These are phyloP conservation scores for Eriocheir sinensis DNA, from an alignment of 1,140 invertebrate species.

Conservation along the genomic window DNA sequence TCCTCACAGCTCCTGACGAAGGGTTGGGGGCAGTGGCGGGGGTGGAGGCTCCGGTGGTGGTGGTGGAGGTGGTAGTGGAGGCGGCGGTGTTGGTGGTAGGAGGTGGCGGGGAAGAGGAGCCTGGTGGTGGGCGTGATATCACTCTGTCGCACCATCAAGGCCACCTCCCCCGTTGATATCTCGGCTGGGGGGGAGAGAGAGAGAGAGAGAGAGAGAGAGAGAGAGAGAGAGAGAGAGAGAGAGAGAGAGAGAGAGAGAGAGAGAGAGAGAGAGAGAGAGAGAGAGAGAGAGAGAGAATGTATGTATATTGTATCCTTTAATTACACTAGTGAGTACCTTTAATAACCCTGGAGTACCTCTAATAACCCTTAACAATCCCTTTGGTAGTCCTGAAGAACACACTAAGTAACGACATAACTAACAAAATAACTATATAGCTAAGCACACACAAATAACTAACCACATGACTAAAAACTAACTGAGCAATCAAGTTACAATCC, in stretches of 20 bases:
- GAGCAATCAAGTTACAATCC: too few relatives aligned
- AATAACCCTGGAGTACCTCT: too few relatives aligned
- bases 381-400: too few relatives aligned
- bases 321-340: too few relatives aligned
- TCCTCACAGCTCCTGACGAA: background rate
- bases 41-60: background rate
- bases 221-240: background rate
- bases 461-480: too few relatives aligned
- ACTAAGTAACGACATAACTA: too few relatives aligned
- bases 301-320: too few relatives aligned
- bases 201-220: background rate
- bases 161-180: background rate
- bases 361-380: too few relatives aligned
- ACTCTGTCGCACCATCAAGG: background rate
- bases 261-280: slow-evolving; percentile 37
- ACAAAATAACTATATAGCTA: too few relatives aligned
- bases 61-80: background rate
- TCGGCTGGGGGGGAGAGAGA: background rate
- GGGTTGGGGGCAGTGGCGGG: background rate
- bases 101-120: background rate
- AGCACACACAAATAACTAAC: too few relatives aligned
- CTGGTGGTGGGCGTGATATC: slow-evolving; percentile 32
- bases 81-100: background rate
- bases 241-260: slow-evolving; percentile 42
- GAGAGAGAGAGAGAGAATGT: too few relatives aligned